Evolutionary conservation across 2,113 vertebrate species (phyloP), one percentile per base, ranked within the genome.

Genomic region (Arenaria interpres): DNA sequence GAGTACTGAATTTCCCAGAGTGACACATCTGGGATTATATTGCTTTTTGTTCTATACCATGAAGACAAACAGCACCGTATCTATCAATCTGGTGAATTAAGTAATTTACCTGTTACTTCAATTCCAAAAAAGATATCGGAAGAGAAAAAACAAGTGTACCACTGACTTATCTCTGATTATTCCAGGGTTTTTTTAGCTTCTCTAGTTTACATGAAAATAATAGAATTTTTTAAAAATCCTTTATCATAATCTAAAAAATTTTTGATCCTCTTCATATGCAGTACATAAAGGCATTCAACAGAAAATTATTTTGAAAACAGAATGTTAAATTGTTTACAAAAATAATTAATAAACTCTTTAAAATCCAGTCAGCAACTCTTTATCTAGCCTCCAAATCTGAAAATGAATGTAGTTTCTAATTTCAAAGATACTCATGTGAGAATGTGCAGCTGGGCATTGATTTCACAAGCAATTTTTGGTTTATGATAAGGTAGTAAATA

Each of bases 401-500:
- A 79, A 90, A 93, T 74, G 6, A 89, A 84, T 78, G 21, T 46
- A 12, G n/a, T 57, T 90, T 89, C 35, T 82, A 60, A 79, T 92
- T 91, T 66, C 48, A 82, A 79, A 80, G 20, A 57, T 72, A 87
- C 41, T 85, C 39, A 51, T 81, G 60, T 93, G 35, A 89, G 74
- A 89, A 85, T 41, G 54, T 85, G 39, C 57, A 76, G 30, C 43
- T 89, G 53, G 16, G 22, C 37, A 64, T 79, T 76, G 62, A 80
- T 86, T 93, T 91, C 67, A 69, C 18, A 76, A 82, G 9, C 21
- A 73, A 41, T 73, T 69, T 93, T 89, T 91, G 7, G 4, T 68
- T 86, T 80, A n/a, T 62, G 45, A 54, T 85, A 85, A 53, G 33
- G 35, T 79, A 85, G 45, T 74, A 96, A 93, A 76, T 37, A 93